Percentiles rank a stretch among this genome's conserved stretches.
Conservation (phyloP, 2,797 vertebrate species). For the Epinephelus awoara region DNA sequence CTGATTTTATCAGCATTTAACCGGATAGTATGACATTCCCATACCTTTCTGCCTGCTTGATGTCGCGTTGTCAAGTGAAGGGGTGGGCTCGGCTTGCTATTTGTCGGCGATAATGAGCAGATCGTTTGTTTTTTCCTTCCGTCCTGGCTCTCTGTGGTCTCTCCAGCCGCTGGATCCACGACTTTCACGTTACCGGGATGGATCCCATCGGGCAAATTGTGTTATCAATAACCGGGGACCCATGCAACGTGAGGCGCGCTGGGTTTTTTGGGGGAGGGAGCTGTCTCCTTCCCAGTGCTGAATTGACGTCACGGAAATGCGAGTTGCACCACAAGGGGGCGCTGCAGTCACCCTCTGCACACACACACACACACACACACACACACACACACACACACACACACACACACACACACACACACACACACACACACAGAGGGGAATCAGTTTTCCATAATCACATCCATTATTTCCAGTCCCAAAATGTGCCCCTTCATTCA, state of each 20-base stretch:
- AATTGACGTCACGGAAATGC: slow-evolving; percentile 87
- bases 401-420: slow-evolving; percentile 4
- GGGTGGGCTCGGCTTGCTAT: slow-evolving; percentile 80
- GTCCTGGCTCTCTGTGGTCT: slow-evolving; percentile 49
- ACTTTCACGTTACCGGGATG: slow-evolving; percentile 76
- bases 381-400: background rate
- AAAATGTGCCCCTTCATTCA: slow-evolving; percentile 36
- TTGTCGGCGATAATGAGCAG: slow-evolving; percentile 63
- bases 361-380: background rate
- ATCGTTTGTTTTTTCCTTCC: slow-evolving; percentile 52
- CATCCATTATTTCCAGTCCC: slow-evolving; percentile 23
- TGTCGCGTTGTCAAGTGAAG: slow-evolving; percentile 85
- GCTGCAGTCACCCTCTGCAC: slow-evolving; percentile 41
- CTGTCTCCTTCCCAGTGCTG: slow-evolving; percentile 88
- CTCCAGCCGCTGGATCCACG: slow-evolving; percentile 61
- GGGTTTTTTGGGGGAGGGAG: slow-evolving; percentile 80
- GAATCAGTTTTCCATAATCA: slow-evolving; percentile 33
- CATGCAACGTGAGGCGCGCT: slow-evolving; percentile 84
- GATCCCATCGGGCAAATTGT: slow-evolving; percentile 84
- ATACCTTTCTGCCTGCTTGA: slow-evolving; percentile 82
- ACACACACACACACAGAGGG: background rate
- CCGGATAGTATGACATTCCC: slow-evolving; percentile 80
- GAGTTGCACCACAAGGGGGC: slow-evolving; percentile 76
- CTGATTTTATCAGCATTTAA: slow-evolving; percentile 61
- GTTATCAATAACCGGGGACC: slow-evolving; percentile 84